Evolutionary conservation across 2,113 vertebrate species (phyloP).

Genomic region (Callithrix jacchus): DNA sequence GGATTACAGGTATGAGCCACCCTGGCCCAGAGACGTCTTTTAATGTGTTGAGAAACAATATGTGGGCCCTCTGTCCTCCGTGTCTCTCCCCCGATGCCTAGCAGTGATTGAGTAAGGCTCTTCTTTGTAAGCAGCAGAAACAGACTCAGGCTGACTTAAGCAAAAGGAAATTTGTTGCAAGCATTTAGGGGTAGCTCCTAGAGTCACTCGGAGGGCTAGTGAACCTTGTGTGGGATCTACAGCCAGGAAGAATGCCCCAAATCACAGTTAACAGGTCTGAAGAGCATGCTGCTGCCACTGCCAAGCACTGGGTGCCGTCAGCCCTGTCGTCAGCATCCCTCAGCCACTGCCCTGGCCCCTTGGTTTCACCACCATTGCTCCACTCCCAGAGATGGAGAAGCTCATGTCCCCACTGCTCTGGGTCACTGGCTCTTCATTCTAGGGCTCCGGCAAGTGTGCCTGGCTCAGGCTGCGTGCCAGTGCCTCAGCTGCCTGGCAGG

Average conservation of each 20-base stretch:
- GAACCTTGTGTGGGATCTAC: not conserved
- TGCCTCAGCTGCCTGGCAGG: not conserved
- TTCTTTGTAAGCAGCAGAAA: not conserved
- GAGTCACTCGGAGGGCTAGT: not conserved
- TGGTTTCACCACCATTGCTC: not conserved
- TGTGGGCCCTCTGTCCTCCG: not conserved
- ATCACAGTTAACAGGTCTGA: not conserved
- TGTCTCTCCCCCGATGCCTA: fast-evolving
- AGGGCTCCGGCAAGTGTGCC: fast-evolving
- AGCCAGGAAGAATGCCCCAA: not conserved
- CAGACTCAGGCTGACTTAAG: not conserved
- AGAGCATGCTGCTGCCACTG: fast-evolving
- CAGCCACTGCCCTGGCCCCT: not conserved
- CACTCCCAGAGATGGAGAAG: not conserved
- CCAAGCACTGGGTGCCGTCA: not conserved
- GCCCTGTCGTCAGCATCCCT: fast-evolving
- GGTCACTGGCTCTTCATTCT: not conserved
- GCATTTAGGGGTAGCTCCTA: not conserved
- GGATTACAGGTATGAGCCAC: too few relatives aligned
- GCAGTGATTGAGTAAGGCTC: not conserved
- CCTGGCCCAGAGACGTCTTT: too few relatives aligned
- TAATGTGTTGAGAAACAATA: not conserved
- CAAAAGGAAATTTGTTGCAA: not conserved
- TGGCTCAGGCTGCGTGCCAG: not conserved
- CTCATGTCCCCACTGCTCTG: not conserved